These are phyloP conservation scores for Paramuricea clavata DNA, from an alignment of 92 coral and sea anemone species.

Conservation along the genomic window DNA sequence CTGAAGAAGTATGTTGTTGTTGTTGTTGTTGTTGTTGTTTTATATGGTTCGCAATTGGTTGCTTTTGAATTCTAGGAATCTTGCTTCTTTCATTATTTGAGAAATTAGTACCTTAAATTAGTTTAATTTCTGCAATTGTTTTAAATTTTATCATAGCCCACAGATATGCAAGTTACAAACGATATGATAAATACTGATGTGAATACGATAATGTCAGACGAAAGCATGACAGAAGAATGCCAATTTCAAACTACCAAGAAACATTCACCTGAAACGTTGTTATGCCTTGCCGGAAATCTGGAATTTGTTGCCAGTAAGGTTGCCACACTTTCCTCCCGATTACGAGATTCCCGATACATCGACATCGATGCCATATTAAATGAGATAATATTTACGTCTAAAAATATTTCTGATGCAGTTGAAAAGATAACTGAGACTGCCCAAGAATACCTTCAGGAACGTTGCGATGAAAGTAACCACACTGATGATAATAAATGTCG, in stretches of 20 bases:
- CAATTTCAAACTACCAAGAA: slow-evolving; percentile 6
- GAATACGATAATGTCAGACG: background rate
- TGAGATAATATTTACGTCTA: background rate
- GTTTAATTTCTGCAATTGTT: background rate
- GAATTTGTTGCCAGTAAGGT: background rate
- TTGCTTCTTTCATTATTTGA: too few relatives aligned
- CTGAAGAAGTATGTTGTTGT: background rate
- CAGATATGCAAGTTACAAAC: background rate
- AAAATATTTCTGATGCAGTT: slow-evolving; percentile 4
- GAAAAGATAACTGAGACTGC: slow-evolving; percentile 13
- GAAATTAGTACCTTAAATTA: too few relatives aligned
- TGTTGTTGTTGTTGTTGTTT: too few relatives aligned
- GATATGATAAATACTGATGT: background rate
- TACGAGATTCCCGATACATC: background rate
- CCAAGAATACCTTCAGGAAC: slow-evolving; percentile 10
- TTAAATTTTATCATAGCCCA: background rate
- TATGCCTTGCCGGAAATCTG: slow-evolving; percentile 22
- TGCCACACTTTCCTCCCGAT: slow-evolving; percentile 9
- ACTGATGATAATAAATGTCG: too few relatives aligned
- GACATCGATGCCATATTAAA: slow-evolving; percentile 17
- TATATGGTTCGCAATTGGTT: too few relatives aligned
- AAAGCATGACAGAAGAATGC: background rate
- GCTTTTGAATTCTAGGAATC: too few relatives aligned
- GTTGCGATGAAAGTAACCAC: background rate
- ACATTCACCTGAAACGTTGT: slow-evolving; percentile 18